Conservation (phyloP, 2,888 invertebrate species). For the Ypsolopha sequella region DNA sequence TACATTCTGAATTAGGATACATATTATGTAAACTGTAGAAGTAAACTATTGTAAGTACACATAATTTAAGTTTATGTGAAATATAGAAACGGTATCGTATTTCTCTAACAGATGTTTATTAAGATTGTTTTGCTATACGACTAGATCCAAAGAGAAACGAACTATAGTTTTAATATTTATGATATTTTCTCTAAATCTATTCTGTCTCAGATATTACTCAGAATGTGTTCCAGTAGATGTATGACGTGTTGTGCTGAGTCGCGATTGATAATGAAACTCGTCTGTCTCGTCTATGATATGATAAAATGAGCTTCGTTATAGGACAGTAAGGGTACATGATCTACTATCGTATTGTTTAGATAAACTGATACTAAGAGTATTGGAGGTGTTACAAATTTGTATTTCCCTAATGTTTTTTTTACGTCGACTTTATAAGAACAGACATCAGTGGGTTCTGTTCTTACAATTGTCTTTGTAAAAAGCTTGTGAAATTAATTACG, state of each 20-base stretch:
- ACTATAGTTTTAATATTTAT: constrained; percentile 3
- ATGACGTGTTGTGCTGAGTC: constrained; percentile 17
- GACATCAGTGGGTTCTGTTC: not conserved
- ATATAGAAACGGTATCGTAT: too few species aligned
- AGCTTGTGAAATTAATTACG: too few species aligned
- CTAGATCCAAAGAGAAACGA: constrained; percentile 6
- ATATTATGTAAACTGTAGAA: too few species aligned
- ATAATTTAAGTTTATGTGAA: too few species aligned
- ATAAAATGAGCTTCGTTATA: constrained; percentile 55
- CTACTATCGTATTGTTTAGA: constrained; percentile 43
- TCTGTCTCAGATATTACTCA: constrained; percentile 49
- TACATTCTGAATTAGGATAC: too few species aligned
- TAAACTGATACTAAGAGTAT: constrained; percentile 61
- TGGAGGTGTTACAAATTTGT: constrained; percentile 69
- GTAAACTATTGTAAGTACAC: too few species aligned
- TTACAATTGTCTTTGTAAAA: not conserved
- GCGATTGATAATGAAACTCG: too few species aligned
- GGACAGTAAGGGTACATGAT: constrained; percentile 51
- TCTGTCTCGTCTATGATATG: constrained; percentile 44
- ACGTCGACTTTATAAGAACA: too few species aligned
- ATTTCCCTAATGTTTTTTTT: constrained; percentile 23
- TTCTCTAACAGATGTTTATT: too few species aligned
- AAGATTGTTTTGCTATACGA: not conserved
- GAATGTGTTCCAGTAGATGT: constrained; percentile 46
- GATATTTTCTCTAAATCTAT: constrained; percentile 12